Evolutionary conservation across 2,888 invertebrate species (phyloP).

Genomic region (Eretmocerus hayati): DNA sequence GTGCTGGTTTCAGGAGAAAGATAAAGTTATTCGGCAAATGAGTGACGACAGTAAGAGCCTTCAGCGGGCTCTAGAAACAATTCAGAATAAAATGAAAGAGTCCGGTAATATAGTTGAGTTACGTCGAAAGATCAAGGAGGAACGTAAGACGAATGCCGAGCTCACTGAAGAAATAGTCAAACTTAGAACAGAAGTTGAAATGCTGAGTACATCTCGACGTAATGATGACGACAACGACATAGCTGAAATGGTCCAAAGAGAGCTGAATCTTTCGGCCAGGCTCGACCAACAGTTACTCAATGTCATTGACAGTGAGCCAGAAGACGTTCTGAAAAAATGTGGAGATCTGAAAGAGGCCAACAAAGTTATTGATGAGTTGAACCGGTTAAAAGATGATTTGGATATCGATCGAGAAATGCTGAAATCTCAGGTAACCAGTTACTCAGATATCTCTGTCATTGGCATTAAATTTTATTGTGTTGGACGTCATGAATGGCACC

Average conservation of each 20-base stretch:
- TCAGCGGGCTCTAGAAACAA: constrained; percentile 51
- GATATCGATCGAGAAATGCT: constrained; percentile 39
- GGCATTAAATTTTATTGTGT: no score
- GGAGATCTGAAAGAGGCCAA: constrained; percentile 27
- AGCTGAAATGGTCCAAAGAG: constrained; percentile 50
- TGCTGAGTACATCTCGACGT: constrained; percentile 13
- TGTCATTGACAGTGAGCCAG: constrained; percentile 50
- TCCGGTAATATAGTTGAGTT: constrained; percentile 56
- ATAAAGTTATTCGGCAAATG: constrained; percentile 55
- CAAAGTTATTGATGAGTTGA: constrained; percentile 36
- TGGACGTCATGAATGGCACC: no score
- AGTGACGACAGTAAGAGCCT: constrained; percentile 52
- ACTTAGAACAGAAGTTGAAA: constrained; percentile 21
- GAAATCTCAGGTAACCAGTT: constrained; percentile 34
- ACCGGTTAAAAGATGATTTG: constrained; percentile 34
- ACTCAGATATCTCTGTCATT: no score
- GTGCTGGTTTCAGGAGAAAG: constrained; percentile 47
- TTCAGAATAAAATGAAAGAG: constrained; percentile 52
- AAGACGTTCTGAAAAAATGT: constrained; percentile 24
- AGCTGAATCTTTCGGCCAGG: constrained; percentile 55
- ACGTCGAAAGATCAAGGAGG: constrained; percentile 52
- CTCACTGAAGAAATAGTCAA: constrained; percentile 40
- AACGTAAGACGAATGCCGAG: constrained; percentile 47
- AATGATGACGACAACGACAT: constrained; percentile 34
- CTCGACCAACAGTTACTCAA: constrained; percentile 55